Conservation (phyloP, 2,888 invertebrate species). For the Caradrina clavipalpis region DNA sequence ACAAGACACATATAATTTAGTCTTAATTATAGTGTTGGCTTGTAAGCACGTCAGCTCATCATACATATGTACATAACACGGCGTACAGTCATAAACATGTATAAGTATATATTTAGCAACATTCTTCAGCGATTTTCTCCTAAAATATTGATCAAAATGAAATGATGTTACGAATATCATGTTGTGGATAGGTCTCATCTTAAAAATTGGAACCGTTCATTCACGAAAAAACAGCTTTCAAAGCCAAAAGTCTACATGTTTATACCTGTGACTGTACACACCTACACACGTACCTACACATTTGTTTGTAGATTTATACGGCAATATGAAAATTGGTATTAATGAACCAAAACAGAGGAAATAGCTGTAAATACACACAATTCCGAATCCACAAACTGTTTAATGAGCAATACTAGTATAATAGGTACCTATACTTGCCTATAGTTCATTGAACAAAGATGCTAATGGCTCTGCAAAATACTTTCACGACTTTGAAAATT, state of each 20-base stretch:
- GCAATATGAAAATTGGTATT: not conserved
- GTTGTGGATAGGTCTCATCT: too few species aligned
- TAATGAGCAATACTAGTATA: slow-evolving; percentile 3
- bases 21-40: not conserved
- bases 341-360: slow-evolving; percentile 13
- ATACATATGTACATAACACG: not conserved
- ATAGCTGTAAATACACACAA: slow-evolving; percentile 16
- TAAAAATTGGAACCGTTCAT: too few species aligned
- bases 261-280: too few species aligned
- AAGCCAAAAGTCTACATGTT: too few species aligned
- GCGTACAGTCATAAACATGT: too few species aligned
- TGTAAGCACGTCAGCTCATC: not conserved
- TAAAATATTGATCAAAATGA: too few species aligned
- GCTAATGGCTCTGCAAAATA: slow-evolving; percentile 3
- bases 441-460: slow-evolving; percentile 12
- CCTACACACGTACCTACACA: too few species aligned
- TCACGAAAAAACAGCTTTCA: too few species aligned
- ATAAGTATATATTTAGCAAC: too few species aligned
- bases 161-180: too few species aligned
- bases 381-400: slow-evolving; percentile 17
- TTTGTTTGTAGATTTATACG: not conserved
- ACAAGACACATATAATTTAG: not conserved
- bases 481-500: slow-evolving; percentile 10
- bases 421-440: too few species aligned
- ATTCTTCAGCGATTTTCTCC: too few species aligned